phyloP scores from a whole-genome alignment of 2,797 vertebrate species.

The Emys orbicularis region DNA sequence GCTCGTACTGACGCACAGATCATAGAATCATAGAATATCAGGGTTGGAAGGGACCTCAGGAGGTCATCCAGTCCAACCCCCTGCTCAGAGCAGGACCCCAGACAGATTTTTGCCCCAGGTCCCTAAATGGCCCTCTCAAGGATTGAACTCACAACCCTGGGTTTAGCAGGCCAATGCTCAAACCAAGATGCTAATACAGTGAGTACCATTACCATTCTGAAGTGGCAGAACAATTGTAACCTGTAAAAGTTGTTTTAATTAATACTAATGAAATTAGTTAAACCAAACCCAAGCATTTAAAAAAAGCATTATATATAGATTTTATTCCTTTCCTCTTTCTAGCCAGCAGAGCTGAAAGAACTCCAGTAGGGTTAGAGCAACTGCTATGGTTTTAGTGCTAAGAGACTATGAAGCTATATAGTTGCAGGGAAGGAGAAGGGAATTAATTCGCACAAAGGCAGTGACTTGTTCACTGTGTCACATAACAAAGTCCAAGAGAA shows the following conservation, averaged over 20 bases:
- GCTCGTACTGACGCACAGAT: neutral
- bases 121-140: too few species aligned
- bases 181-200: too few species aligned
- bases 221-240: neutral
- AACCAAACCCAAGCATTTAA: neutral
- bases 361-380: neutral
- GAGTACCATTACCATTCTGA: neutral
- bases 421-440: neutral
- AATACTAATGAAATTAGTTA: neutral
- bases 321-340: neutral
- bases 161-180: too few species aligned
- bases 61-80: too few species aligned
- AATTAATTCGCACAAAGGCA: conserved; percentile 28
- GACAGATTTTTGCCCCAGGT: too few species aligned
- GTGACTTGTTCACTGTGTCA: neutral
- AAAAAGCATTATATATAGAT: neutral
- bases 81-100: too few species aligned
- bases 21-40: too few species aligned
- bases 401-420: neutral
- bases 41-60: too few species aligned
- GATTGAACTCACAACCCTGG: too few species aligned
- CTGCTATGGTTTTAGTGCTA: neutral
- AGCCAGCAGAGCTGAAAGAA: neutral
- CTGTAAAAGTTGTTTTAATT: neutral
- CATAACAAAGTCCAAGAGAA: neutral